A percentile compares a stretch with the other conserved stretches of the same genome.
Conservation (phyloP, 2,797 vertebrate genomes). For the Danio jaintianensis region DNA sequence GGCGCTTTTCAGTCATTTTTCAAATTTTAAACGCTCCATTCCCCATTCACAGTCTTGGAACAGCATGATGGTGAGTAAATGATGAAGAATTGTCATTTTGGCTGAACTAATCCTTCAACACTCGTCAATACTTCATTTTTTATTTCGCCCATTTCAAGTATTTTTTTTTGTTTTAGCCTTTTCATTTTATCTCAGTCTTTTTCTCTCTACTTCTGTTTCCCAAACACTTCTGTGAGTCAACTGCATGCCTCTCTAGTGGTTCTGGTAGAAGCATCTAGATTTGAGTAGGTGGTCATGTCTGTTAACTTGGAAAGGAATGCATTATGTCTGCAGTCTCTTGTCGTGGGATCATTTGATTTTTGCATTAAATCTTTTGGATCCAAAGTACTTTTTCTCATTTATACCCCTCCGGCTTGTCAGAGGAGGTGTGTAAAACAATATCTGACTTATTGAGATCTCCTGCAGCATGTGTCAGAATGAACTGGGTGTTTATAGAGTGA, state of each 20-base stretch:
- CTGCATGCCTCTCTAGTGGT: conserved; percentile 44
- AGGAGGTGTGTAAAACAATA: conserved; percentile 31
- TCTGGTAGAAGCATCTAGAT: conserved; percentile 38
- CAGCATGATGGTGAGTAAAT: conserved; percentile 8
- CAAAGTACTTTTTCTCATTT: background rate
- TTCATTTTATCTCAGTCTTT: background rate
- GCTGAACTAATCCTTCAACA: conserved; percentile 26
- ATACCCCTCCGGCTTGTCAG: conserved; percentile 7
- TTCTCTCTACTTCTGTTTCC: conserved; percentile 78
- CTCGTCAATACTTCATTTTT: conserved; percentile 15
- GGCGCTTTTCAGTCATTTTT: conserved; percentile 21
- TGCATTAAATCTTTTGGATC: background rate
- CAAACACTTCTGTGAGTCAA: conserved; percentile 67
- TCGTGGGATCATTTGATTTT: background rate
- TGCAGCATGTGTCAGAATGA: conserved; percentile 27
- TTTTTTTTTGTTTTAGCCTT: conserved; percentile 21
- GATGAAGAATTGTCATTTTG: background rate
- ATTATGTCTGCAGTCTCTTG: background rate
- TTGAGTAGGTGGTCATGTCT: conserved; percentile 34
- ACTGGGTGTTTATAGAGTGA: conserved; percentile 16
- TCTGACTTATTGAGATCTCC: conserved; percentile 36
- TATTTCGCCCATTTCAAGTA: conserved; percentile 26
- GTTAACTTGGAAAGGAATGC: conserved; percentile 14
- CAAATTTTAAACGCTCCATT: conserved; percentile 16
- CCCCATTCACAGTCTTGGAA: conserved; percentile 4